Evolutionary conservation across 2,888 invertebrate species (phyloP).

Genomic region (Amblyteles armatorius): DNA sequence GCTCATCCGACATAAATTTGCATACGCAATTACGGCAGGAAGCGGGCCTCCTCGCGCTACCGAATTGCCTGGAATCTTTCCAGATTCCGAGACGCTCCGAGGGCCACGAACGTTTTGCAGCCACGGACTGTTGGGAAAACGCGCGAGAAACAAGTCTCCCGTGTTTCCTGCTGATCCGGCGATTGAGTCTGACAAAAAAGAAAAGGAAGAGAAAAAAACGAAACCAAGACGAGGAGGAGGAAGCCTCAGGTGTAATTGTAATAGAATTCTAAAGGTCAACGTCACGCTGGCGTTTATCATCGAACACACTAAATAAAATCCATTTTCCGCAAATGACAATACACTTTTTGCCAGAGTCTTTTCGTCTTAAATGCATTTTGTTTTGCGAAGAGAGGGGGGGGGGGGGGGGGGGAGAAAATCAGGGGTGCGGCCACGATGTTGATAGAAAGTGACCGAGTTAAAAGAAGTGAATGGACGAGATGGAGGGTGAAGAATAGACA

Average conservation of each 20-base stretch:
- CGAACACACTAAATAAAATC: no score
- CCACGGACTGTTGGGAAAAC: conserved; percentile 2
- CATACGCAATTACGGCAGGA: conserved; percentile 65
- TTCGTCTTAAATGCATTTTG: no score
- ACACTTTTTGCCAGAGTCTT: no score
- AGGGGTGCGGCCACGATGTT: no score
- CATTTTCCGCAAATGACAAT: no score
- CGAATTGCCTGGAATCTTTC: conserved; percentile 70
- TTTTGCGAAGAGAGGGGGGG: no score
- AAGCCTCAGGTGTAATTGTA: neutral
- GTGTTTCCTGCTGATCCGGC: conserved; percentile 42
- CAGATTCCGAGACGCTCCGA: conserved; percentile 59
- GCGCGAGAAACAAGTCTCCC: conserved; percentile 41
- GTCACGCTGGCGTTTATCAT: neutral
- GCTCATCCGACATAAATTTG: conserved; percentile 69
- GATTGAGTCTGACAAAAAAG: conserved; percentile 34
- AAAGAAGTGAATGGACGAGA: conserved; percentile 54
- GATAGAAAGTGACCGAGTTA: conserved; percentile 10
- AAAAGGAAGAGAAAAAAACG: conserved; percentile 39
- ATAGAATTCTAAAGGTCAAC: conserved; percentile 11
- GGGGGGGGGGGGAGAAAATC: neutral
- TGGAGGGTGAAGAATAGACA: conserved; percentile 61
- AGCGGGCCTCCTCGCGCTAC: conserved; percentile 36
- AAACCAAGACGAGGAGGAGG: conserved; percentile 39
- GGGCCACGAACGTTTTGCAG: conserved; percentile 21